Base-by-base conservation (phyloP, 2,797 vertebrate species). In the Perodicticus potto region DNA sequence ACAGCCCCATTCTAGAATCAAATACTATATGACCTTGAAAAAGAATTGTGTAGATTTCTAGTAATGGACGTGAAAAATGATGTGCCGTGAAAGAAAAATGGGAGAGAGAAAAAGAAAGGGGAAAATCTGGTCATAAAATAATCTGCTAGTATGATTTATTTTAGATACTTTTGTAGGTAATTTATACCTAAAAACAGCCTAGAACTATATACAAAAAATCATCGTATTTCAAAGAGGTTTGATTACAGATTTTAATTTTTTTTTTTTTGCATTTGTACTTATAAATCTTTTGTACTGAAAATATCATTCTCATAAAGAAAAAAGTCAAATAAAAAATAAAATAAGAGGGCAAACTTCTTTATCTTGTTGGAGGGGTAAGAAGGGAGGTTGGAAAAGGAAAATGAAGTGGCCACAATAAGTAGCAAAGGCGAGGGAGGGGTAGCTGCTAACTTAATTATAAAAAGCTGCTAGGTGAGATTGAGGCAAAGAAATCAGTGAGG, bases 1-100 rank as follows among this genome's bases (percentile, higher is more conserved):
- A 82, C 2, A 17, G 20, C 63, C 25, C 13, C 43, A 27, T 25
- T 6, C 4, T 7, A 34, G 61, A 61, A 16, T 59, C 25, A 61
- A 77, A 23, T 2, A 78, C 9, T 55, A 29, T 13, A 67, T 22
- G 20, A 59, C 34, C 34, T 40, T 67, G 29, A 65, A 72, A 80
- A 86, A 73, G 45, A n/a, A 55, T 27, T 65, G 7, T 74, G 37
- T 61, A 57, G 37, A 37, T 45, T 83, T 88, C 23, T 43, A 84
- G 25, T 70, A 63, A 72, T 83, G 87, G 77, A 70, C 10, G 55
- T 76, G n/a, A 93, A 91, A 69, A 13, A 89, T 77, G 6, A 87
- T 49, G 27, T 63, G 23, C 34, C 29, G 2, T 65, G 19, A 69
- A 86, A 74, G 9, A 25, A 40, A 63, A 23, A 40, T 40, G 40